Evolutionary conservation across 2,113 vertebrate genomes (phyloP), one percentile per base, ranked within the genome.

Genomic region (Colossoma macropomum): DNA sequence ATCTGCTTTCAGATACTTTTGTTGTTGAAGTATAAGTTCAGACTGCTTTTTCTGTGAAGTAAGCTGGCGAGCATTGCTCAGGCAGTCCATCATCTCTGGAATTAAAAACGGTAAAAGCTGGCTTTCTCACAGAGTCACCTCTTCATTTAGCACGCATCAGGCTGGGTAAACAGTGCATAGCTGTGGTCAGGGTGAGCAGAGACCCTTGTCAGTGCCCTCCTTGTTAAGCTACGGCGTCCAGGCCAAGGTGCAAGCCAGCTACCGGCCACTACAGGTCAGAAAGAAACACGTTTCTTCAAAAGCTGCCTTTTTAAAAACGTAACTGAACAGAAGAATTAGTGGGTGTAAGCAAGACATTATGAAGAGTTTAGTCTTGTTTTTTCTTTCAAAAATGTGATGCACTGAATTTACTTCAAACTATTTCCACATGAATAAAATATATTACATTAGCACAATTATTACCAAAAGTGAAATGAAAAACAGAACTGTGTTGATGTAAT

Each of bases 81-180:
- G 54, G 68, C 19, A 4, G 68, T 72, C 59, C 21, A 27, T 19
- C 38, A 17, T 12, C 41, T n/a, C 41, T n/a, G 50, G 48, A 23
- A 34, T 60, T 59, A 75, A 59, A 19, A 68, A 6, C 17, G 4
- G 66, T 41, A 70, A 41, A 70, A 11, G 34, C 66, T 38, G 65
- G 82, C 75, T 28, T 41, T 77, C 72, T 48, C 75, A 50, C 87
- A 60, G 85, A 85, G 88, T 83, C 7, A 23, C 74, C 84, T 78
- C 85, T 88, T 90, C 86, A 86, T 91, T 90, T 88, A 88, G 86
- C 84, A 82, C 65, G 30, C 79, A 72, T 85, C 86, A 85, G 79
- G 81, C 90, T 90, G 89, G 89, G 88, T 89, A 91, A 93, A 92
- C 91, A 90, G 60, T 65, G 65, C 90, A 91, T 90, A 90, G 84